Evolutionary conservation across 2,113 vertebrate species (phyloP), one percentile per base, ranked within the genome.

Genomic region (Alligator mississippiensis): DNA sequence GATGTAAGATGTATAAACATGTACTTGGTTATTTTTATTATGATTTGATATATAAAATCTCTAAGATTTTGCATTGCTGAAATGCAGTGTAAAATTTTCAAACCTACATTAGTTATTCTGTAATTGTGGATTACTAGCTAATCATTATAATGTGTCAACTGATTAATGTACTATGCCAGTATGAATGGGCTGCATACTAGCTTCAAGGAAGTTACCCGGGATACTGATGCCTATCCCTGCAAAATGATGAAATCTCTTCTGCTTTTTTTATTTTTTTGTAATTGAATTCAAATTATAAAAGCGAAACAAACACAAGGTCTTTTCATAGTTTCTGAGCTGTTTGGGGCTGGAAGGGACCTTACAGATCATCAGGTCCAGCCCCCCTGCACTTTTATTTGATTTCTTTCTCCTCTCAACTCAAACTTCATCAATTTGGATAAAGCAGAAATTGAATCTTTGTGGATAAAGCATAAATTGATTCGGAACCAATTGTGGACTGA

Each of bases 401-500:
- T 70, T 18, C 6, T 12, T 38, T 34, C 38, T 72, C 21, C 34
- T 72, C 70, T 72, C 21, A 12, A 59, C 74, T 15, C 80, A 75
- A 13, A 4, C 3, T 27, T 38, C 24, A 22, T 21, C 63, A 85
- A 47, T 72, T 70, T 2, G 11, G 34, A 6, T 30, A 60, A 12
- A 84, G 80, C 15, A 68, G 55, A 60, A 60, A 14, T 64, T 55
- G 38, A 57, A 62, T 25, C 75, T 34, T 34, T 34, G 34, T 2
- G 11, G 34, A 6, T 30, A 63, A 12, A 84, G 80, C 16, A 68
- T 55, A 70, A 61, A 14, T 66, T 55, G 38, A 57, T 59, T 25
- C 76, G 4, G 14, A 82, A 34, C 21, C 59, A 28, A 0, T 28
- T 90, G 55, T 57, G 12, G 64, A 27, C 19, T 0, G 2, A 58